phyloP scores from a whole-genome alignment of 1,140 invertebrate species.

The Lasioglossum albipes region DNA sequence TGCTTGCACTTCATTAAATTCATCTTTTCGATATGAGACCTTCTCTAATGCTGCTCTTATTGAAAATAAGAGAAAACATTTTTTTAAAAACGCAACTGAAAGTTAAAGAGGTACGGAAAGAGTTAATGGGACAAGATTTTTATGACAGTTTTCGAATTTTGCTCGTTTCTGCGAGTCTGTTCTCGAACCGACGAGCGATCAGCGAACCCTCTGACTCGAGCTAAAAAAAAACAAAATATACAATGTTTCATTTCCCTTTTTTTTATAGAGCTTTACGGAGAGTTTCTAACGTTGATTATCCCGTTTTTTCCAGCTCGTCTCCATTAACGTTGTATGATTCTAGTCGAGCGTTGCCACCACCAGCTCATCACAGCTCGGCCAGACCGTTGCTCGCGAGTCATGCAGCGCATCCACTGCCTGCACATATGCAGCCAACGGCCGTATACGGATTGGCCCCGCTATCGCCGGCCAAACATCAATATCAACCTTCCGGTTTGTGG shows the following conservation, averaged over 20 bases:
- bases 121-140: too few relatives aligned
- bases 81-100: too few relatives aligned
- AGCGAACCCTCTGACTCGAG: too few relatives aligned
- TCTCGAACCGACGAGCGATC: not conserved
- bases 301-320: conserved; percentile 79
- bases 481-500: conserved; percentile 87
- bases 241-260: conserved; percentile 51
- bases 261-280: conserved; percentile 58
- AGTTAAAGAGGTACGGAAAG: too few relatives aligned
- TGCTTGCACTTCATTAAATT: too few relatives aligned
- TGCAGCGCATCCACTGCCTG: conserved; percentile 89
- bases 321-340: conserved; percentile 81
- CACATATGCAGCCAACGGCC: conserved; percentile 89
- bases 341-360: conserved; percentile 88
- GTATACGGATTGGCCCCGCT: conserved; percentile 86
- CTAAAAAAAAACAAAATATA: conserved; percentile 46
- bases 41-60: too few relatives aligned
- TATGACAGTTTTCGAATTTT: too few relatives aligned
- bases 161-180: not conserved
- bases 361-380: conserved; percentile 91
- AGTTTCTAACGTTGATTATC: conserved; percentile 69
- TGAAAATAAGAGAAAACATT: too few relatives aligned
- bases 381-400: conserved; percentile 87
- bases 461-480: conserved; percentile 88
- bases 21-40: too few relatives aligned